These are phyloP conservation scores for Muraenolepis orangiensis DNA, from an alignment of 2,797 vertebrate genomes.

Conservation along the genomic window DNA sequence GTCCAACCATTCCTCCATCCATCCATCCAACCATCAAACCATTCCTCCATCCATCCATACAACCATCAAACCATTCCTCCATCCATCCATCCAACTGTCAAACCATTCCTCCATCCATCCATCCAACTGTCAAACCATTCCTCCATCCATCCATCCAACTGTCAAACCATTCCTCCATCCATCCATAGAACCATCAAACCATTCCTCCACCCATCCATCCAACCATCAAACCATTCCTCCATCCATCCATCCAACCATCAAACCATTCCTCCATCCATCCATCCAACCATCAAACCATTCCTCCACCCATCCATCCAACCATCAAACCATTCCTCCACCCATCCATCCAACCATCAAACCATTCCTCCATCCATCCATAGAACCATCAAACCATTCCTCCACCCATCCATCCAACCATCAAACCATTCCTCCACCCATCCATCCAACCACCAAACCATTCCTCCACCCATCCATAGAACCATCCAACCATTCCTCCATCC, in stretches of 20 bases:
- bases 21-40: slow-evolving; percentile 22
- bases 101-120: neutral
- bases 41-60: slow-evolving; percentile 33
- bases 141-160: neutral
- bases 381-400: slow-evolving; percentile 33
- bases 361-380: neutral
- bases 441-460: slow-evolving; percentile 36
- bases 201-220: slow-evolving; percentile 33
- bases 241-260: slow-evolving; percentile 41
- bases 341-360: neutral
- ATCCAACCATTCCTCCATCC: no score
- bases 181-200: slow-evolving; percentile 22
- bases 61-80: slow-evolving; percentile 19
- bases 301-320: neutral
- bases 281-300: no score
- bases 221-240: slow-evolving; percentile 19
- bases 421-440: slow-evolving; percentile 35
- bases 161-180: neutral
- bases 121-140: no score
- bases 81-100: slow-evolving; percentile 41
- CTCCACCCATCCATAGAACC: no score
- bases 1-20: neutral
- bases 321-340: neutral
- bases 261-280: neutral
- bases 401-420: slow-evolving; percentile 22